Conservation (phyloP, 1,140 invertebrate genomes). For the Acromyrmex charruanus region DNA sequence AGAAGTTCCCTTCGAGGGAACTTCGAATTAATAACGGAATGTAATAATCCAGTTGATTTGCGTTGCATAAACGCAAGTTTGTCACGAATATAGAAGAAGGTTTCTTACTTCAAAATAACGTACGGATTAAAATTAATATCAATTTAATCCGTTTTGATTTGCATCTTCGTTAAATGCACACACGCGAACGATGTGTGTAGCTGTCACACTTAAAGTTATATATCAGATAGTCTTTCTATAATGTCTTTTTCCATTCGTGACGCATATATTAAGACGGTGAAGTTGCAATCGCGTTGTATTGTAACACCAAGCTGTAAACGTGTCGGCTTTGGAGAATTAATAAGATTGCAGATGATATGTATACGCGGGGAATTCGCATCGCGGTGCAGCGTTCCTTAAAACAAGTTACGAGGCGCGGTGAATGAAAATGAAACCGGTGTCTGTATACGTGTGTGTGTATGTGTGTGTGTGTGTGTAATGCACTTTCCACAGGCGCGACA, state of each 20-base stretch:
- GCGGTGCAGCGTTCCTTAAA: background rate
- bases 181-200: background rate
- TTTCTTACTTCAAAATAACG: background rate
- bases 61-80: background rate
- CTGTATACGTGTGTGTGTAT: background rate
- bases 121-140: background rate
- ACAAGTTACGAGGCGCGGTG: constrained; percentile 6
- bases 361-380: background rate
- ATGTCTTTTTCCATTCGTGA: background rate
- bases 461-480: constrained; percentile 10
- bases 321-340: constrained; percentile 1
- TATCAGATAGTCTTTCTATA: background rate
- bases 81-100: background rate
- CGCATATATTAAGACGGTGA: background rate
- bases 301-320: background rate
- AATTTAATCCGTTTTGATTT: constrained; percentile 10
- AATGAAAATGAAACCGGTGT: constrained; percentile 70
- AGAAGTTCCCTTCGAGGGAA: background rate
- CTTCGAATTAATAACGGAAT: background rate
- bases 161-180: background rate
- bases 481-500: constrained; percentile 62
- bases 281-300: background rate
- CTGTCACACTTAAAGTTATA: background rate
- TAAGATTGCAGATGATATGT: background rate
- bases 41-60: constrained; percentile 12